phyloP scores from a whole-genome alignment of 2,888 invertebrate genomes.

The Copidosoma aretas region DNA sequence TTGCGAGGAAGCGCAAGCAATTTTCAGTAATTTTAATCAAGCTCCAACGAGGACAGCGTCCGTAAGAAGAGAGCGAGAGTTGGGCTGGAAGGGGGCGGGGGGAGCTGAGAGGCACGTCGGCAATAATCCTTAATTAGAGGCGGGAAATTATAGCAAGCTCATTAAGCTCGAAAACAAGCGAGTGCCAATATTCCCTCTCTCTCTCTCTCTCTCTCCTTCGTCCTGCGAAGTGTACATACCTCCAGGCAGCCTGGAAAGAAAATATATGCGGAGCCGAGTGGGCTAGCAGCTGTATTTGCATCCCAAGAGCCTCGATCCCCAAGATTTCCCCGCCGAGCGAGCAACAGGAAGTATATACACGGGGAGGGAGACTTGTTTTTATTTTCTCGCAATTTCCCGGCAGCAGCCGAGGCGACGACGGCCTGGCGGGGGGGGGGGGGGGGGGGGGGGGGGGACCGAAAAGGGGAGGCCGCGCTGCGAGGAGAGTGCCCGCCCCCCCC shows the following conservation, averaged over 20 bases:
- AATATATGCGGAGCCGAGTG: not conserved
- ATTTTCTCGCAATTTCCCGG: conserved; percentile 58
- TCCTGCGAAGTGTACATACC: too few species aligned
- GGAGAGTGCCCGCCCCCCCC: conserved; percentile 57
- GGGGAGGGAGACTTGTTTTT: conserved; percentile 48
- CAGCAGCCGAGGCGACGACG: not conserved
- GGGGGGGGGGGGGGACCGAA: conserved; percentile 45
- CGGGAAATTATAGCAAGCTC: conserved; percentile 31
- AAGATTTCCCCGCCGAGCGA: conserved; percentile 15
- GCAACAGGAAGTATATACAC: conserved; percentile 37
- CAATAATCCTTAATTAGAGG: conserved; percentile 33
- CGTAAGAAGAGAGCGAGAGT: too few species aligned
- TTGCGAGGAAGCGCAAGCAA: not conserved
- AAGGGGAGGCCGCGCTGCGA: conserved; percentile 56
- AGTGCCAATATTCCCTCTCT: conserved; percentile 21
- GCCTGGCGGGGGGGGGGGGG: conserved; percentile 30
- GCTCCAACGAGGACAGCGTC: not conserved
- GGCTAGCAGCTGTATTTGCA: conserved; percentile 48
- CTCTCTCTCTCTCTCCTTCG: not conserved
- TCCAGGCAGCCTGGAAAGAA: too few species aligned
- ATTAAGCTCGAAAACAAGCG: conserved; percentile 33
- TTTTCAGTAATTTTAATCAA: conserved; percentile 11
- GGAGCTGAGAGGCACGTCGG: not conserved
- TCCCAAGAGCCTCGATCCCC: conserved; percentile 52
- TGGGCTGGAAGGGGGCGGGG: too few species aligned